Percentiles rank a stretch among this genome's conserved stretches.
phyloP scores from a whole-genome alignment of 2,113 vertebrate species.

The Phylloscopus trochiloides region DNA sequence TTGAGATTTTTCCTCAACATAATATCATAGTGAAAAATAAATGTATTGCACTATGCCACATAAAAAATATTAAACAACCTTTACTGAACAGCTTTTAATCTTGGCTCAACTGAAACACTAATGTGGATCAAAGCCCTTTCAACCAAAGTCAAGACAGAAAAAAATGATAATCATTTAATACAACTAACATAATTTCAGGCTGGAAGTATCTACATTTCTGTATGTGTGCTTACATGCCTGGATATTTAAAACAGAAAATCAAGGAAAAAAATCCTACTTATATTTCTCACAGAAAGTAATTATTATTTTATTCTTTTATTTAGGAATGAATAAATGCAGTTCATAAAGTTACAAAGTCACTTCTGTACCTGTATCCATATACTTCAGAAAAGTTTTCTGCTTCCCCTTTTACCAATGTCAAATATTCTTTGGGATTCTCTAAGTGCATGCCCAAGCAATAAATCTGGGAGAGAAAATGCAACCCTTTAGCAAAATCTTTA shows the following conservation, averaged over 20 bases:
- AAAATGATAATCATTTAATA: not conserved
- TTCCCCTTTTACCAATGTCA: conserved; percentile 87
- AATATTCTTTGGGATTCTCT: conserved; percentile 86
- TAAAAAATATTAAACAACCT: not conserved
- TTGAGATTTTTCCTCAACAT: not conserved
- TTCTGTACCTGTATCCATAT: conserved; percentile 85
- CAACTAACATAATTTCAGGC: not conserved
- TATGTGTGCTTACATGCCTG: not conserved
- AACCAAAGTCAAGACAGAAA: not conserved
- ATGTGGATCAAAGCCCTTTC: not conserved
- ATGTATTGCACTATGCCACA: not conserved
- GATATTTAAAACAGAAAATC: not conserved
- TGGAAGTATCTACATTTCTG: not conserved
- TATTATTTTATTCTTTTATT: not conserved
- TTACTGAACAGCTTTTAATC: not conserved
- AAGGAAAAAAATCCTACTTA: not conserved
- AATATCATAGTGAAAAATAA: not conserved
- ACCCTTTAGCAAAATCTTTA: not conserved
- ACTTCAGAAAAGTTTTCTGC: conserved; percentile 96
- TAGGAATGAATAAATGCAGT: not conserved
- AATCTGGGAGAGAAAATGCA: conserved; percentile 75
- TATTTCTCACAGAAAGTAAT: not conserved
- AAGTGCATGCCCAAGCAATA: conserved; percentile 90
- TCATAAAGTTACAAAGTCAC: not conserved
- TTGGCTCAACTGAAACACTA: not conserved